Conservation (phyloP, 2,113 vertebrate species). For the Salvelinus sp. region DNA sequence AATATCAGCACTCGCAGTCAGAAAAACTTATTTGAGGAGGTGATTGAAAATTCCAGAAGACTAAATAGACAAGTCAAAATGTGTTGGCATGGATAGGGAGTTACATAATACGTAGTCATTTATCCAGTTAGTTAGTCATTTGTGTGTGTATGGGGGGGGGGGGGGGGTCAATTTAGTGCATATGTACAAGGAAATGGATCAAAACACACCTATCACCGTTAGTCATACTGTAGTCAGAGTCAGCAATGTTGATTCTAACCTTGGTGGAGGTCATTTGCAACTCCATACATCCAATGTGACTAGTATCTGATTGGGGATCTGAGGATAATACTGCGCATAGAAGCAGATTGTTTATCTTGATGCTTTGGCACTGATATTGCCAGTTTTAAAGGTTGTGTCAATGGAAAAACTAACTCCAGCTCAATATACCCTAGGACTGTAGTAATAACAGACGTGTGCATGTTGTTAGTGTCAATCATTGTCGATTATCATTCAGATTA, state of each 20-base stretch:
- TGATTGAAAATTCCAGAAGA: slow-evolving; percentile 1
- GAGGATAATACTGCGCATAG: slow-evolving; percentile 28
- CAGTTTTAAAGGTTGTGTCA: slow-evolving; percentile 62
- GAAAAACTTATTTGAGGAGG: not conserved
- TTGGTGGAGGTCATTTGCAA: slow-evolving; percentile 62
- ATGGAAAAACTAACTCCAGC: slow-evolving; percentile 60
- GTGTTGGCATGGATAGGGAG: not conserved
- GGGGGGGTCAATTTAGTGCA: slow-evolving; percentile 42
- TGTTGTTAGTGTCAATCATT: slow-evolving; percentile 62
- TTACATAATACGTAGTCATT: not conserved
- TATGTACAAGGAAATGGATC: slow-evolving; percentile 37
- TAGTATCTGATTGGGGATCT: slow-evolving; percentile 45
- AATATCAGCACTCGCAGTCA: not conserved
- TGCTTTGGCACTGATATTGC: slow-evolving; percentile 65
- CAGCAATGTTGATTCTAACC: slow-evolving; percentile 36
- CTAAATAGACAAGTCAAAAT: slow-evolving; percentile 10
- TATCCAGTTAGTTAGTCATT: not conserved
- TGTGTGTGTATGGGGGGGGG: not conserved
- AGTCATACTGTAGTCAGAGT: slow-evolving; percentile 47
- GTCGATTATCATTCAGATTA: slow-evolving; percentile 69
- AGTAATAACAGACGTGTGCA: slow-evolving; percentile 42
- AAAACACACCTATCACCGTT: slow-evolving; percentile 27
- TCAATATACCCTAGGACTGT: slow-evolving; percentile 41
- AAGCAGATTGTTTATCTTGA: slow-evolving; percentile 41
- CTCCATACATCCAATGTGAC: slow-evolving; percentile 56